Conservation (phyloP, 2,113 vertebrate species). For the Strix aluco region DNA sequence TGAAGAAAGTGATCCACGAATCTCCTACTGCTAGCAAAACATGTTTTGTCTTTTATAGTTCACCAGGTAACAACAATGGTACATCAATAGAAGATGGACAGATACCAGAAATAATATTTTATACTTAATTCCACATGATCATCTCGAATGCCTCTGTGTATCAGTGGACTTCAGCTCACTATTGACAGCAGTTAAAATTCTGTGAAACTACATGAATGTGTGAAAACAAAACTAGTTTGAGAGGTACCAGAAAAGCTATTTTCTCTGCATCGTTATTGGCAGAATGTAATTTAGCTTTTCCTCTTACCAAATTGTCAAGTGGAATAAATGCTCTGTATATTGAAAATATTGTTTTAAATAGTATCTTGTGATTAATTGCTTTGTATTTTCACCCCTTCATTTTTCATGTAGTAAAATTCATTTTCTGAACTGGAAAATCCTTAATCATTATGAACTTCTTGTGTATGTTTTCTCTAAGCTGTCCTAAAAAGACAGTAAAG, state of each 20-base stretch:
- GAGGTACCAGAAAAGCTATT: slow-evolving; percentile 24
- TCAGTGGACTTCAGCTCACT: slow-evolving; percentile 17
- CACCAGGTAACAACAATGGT: slow-evolving; percentile 94
- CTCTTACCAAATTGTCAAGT: slow-evolving; percentile 8
- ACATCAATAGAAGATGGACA: slow-evolving; percentile 96
- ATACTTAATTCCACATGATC: slow-evolving; percentile 75
- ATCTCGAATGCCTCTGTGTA: background rate
- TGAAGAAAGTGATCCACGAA: slow-evolving; percentile 91
- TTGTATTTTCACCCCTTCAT: slow-evolving; percentile 20
- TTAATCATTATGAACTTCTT: background rate
- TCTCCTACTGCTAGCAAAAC: slow-evolving; percentile 88
- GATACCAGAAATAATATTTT: slow-evolving; percentile 96
- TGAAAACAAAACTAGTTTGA: slow-evolving; percentile 30
- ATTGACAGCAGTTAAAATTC: slow-evolving; percentile 19
- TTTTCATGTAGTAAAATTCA: slow-evolving; percentile 6
- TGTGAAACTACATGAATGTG: slow-evolving; percentile 34
- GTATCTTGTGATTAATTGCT: slow-evolving; percentile 8
- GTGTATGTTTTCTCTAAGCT: background rate
- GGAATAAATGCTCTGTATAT: slow-evolving; percentile 1
- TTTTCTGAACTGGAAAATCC: slow-evolving; percentile 57
- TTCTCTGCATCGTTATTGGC: slow-evolving; percentile 4
- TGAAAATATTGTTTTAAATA: slow-evolving; percentile 24
- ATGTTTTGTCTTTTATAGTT: slow-evolving; percentile 91
- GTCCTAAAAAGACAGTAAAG: slow-evolving; percentile 22
- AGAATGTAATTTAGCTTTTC: slow-evolving; percentile 34